phyloP scores from a whole-genome alignment of 2,797 vertebrate species.

The Anas flavirostris region DNA sequence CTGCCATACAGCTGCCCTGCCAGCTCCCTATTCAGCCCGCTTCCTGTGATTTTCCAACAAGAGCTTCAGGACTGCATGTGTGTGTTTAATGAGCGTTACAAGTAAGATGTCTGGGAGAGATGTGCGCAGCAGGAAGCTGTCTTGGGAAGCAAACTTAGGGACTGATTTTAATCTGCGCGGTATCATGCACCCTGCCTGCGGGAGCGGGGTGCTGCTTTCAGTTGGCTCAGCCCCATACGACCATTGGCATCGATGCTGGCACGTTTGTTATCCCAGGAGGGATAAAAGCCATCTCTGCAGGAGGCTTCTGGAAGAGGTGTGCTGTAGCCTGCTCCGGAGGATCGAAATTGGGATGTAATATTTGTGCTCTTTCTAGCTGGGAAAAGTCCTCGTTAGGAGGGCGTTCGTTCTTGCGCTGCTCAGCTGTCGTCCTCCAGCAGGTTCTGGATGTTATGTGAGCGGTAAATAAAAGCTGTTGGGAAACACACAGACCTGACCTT shows the following conservation, averaged over 20 bases:
- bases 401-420: accelerated
- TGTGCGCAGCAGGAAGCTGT: not conserved
- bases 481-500: not conserved
- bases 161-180: too few species aligned
- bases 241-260: not conserved
- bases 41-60: not conserved
- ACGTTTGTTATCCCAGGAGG: not conserved
- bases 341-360: not conserved
- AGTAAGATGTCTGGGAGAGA: not conserved
- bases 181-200: not conserved
- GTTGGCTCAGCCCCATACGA: not conserved
- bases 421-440: not conserved
- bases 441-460: not conserved
- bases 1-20: not conserved
- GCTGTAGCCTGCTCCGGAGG: not conserved
- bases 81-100: not conserved
- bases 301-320: not conserved
- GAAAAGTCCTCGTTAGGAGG: not conserved
- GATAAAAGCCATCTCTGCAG: not conserved
- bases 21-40: not conserved
- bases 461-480: not conserved
- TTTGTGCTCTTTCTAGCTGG: not conserved
- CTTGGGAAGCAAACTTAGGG: not conserved
- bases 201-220: not conserved
- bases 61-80: not conserved